Evolutionary conservation across 2,113 vertebrate species (phyloP), one percentile per base, ranked within the genome.

Genomic region (Apodemus speciosus): DNA sequence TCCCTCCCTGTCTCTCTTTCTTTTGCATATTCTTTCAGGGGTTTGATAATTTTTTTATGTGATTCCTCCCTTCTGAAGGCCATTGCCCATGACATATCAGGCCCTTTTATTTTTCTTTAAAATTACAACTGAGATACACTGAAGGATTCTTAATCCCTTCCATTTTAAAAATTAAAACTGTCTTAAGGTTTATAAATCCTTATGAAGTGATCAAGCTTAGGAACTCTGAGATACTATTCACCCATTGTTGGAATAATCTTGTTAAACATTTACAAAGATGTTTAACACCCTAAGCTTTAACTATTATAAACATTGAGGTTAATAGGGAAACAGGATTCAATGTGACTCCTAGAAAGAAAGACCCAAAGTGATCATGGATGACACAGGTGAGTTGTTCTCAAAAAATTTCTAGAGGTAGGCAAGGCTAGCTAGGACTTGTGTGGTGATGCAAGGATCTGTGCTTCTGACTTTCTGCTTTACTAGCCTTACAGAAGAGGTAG

Each of bases 301-400:
- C 62, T 87, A 53, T 73, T n/a, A 85, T 80, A 20, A 35, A 68
- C 3, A 91, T 5, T 16, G 49, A 35, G 20, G 80, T 72, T 49
- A 56, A 84, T 15, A 83, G 69, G 21, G 32, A 87, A 32, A 76
- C 8, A 73, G n/a, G 30, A 58, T 77, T 85, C 49, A 25, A 35
- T 68, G 43, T 85, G 49, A 53, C 35, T 89, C 14, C 43, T 72
- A 64, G 38, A 90, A 88, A 88, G 64, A 85, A 95, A 60, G 79
- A 88, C 2, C 2, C 49, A 81, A 62, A 53, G 89, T 46, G 64
- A 60, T 25, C 35, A 7, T 51, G 72, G 49, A 56, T 68, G 32
- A 68, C 10, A 51, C 18, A 69, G 20, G 5, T 66, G 6, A 11
- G 16, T 77, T 88, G 64, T 81, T 56, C 21, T 38, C 30, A 69